Conservation (phyloP, 2,113 vertebrate genomes). For the Poecile atricapillus region DNA sequence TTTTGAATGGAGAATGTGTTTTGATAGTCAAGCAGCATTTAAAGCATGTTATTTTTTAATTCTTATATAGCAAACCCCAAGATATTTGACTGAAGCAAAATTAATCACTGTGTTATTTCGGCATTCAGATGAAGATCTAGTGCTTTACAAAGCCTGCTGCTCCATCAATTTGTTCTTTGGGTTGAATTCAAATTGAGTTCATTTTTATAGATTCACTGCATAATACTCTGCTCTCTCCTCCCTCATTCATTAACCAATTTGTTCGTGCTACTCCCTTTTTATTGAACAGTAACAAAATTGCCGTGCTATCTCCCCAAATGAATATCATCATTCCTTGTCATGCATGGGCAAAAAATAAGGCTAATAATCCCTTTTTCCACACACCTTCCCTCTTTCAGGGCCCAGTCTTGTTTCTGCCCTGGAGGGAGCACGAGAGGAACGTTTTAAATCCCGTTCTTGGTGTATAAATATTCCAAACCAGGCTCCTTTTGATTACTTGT, state of each 20-base stretch:
- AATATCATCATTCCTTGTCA: conserved; percentile 52
- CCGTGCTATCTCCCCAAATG: background rate
- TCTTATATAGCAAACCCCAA: background rate
- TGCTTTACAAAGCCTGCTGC: conserved; percentile 48
- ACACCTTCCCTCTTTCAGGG: background rate
- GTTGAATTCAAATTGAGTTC: conserved; percentile 56
- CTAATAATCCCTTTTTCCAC: background rate
- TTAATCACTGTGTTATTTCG: conserved; percentile 36
- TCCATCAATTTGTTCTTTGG: conserved; percentile 53
- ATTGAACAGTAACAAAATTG: conserved; percentile 18
- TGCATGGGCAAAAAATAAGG: background rate
- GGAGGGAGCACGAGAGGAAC: background rate
- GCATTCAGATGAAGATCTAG: conserved; percentile 62
- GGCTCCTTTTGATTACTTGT: background rate
- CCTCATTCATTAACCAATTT: conserved; percentile 65
- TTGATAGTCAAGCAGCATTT: conserved; percentile 8
- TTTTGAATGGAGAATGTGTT: background rate
- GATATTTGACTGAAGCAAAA: conserved; percentile 26
- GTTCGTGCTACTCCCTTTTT: conserved; percentile 41
- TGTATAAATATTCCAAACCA: background rate
- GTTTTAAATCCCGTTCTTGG: background rate
- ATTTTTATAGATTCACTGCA: conserved; percentile 56
- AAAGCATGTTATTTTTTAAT: background rate
- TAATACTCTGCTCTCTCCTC: conserved; percentile 37
- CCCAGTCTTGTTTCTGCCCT: background rate